Evolutionary conservation across 1,140 invertebrate species (phyloP).

Genomic region (Vollenhovia emeryi): DNA sequence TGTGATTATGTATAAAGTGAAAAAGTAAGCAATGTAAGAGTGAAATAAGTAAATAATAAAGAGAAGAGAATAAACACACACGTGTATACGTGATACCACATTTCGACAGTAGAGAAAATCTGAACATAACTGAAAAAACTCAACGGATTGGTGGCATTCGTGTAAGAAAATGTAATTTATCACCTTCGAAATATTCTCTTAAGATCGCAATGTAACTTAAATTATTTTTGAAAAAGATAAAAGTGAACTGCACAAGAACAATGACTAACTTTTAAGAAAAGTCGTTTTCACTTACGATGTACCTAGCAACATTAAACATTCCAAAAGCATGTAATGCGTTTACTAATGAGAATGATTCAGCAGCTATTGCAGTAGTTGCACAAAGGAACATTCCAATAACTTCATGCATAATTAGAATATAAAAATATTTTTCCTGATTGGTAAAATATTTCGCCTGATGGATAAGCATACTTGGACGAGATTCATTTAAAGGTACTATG

Average conservation of each 20-base stretch:
- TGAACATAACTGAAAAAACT: background rate
- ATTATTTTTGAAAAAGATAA: background rate
- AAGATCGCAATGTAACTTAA: background rate
- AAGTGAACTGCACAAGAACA: background rate
- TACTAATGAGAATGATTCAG: conserved; percentile 31
- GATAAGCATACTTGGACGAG: background rate
- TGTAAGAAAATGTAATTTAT: background rate
- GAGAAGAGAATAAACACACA: background rate
- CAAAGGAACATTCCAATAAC: conserved; percentile 29
- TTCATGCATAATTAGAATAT: conserved; percentile 39
- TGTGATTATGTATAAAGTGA: background rate
- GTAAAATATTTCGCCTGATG: conserved; percentile 29
- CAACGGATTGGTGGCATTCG: background rate
- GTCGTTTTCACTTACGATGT: background rate
- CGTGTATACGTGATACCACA: background rate
- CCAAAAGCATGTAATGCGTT: conserved; percentile 5
- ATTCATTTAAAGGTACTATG: conserved; percentile 16
- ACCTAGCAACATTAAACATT: conserved; percentile 38
- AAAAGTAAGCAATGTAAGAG: background rate
- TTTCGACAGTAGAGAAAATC: background rate
- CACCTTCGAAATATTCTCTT: background rate
- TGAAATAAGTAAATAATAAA: background rate
- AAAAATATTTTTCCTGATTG: conserved; percentile 60
- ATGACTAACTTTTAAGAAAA: background rate
- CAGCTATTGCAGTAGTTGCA: conserved; percentile 58